phyloP scores from a whole-genome alignment of 2,113 vertebrate genomes.

The Lasiurus borealis region DNA sequence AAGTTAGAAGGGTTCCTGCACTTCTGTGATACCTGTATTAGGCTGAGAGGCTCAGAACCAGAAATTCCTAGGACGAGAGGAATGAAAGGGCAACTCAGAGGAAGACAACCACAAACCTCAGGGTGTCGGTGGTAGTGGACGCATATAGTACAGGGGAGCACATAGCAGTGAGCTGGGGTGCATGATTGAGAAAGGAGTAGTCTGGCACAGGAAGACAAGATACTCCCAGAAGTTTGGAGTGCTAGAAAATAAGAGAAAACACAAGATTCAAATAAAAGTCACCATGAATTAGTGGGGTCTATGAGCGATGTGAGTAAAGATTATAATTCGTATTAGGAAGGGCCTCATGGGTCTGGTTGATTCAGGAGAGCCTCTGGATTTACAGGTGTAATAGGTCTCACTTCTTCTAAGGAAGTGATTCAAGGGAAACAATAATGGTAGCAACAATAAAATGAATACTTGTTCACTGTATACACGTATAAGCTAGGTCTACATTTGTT shows the following conservation, averaged over 20 bases:
- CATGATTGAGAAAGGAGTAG: not conserved
- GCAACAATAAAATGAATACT: not conserved
- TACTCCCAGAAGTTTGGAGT: not conserved
- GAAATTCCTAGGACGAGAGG: not conserved
- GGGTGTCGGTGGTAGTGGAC: not conserved
- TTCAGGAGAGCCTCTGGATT: slow-evolving; percentile 25
- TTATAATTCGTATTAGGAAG: slow-evolving; percentile 12
- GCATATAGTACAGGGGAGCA: not conserved
- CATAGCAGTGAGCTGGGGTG: not conserved
- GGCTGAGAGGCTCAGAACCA: not conserved
- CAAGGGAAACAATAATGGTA: not conserved
- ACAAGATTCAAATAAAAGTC: not conserved
- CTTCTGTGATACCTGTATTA: not conserved
- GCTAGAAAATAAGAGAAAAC: not conserved
- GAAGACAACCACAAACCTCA: not conserved
- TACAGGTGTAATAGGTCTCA: not conserved
- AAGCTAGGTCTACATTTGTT: not conserved
- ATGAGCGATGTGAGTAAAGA: not conserved
- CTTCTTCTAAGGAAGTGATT: not conserved
- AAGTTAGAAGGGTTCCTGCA: slow-evolving; percentile 20
- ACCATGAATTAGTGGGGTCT: not conserved
- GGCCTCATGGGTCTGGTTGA: not conserved
- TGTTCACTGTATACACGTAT: not conserved
- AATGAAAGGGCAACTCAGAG: not conserved
- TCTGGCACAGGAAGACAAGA: not conserved